Evolutionary conservation across 1,140 invertebrate genomes (phyloP).

Genomic region (Araneus ventricosus): DNA sequence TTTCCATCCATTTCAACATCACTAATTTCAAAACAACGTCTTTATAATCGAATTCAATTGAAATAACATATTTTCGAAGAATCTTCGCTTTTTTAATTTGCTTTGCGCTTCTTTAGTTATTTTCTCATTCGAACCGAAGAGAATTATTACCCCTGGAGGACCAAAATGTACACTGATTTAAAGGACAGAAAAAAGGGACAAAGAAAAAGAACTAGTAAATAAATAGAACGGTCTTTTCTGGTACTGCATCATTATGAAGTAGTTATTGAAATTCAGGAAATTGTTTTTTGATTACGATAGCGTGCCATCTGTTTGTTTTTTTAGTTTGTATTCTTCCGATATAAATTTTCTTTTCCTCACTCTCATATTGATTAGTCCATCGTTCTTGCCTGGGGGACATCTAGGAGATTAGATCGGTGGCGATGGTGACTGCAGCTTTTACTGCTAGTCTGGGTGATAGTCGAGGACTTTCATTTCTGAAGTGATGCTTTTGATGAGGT

Average conservation of each 20-base stretch:
- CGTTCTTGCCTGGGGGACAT: constrained; percentile 6
- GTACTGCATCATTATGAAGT: constrained; percentile 41
- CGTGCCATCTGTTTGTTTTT: constrained; percentile 13
- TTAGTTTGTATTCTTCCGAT: constrained; percentile 12
- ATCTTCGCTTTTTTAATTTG: constrained; percentile 42
- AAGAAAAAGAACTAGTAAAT: not conserved
- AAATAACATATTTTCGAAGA: constrained; percentile 39
- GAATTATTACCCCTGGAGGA: constrained; percentile 61
- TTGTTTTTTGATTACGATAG: constrained; percentile 60
- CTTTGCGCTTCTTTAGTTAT: not conserved
- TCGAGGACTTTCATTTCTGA: not conserved
- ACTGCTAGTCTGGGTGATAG: not conserved
- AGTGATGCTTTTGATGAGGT: not conserved
- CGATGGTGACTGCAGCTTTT: constrained; percentile 14
- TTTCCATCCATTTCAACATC: constrained; percentile 10
- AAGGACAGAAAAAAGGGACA: not conserved
- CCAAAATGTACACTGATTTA: constrained; percentile 55
- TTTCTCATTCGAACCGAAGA: not conserved
- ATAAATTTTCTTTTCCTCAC: constrained; percentile 39
- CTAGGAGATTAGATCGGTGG: constrained; percentile 15
- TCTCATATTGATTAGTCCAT: constrained; percentile 32
- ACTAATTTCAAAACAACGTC: constrained; percentile 56
- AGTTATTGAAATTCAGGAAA: constrained; percentile 65
- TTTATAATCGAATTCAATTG: constrained; percentile 59
- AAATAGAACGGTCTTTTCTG: constrained; percentile 17